A percentile compares a stretch with the other conserved stretches of the same genome.
These are phyloP conservation scores for Isurus oxyrinchus DNA, from an alignment of 2,113 vertebrate species.

Conservation along the genomic window DNA sequence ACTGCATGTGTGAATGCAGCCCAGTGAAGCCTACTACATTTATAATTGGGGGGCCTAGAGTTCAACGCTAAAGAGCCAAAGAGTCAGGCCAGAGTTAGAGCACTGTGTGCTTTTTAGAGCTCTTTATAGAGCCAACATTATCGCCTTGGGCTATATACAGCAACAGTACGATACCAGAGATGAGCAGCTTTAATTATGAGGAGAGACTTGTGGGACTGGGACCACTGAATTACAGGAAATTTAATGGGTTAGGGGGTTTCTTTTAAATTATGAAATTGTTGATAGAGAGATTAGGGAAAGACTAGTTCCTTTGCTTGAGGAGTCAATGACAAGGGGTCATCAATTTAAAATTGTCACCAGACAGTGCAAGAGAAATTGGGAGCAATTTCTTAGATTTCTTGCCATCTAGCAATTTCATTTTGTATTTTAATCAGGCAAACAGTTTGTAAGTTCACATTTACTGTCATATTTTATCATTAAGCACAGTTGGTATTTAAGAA, in stretches of 20 bases:
- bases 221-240: background rate
- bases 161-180: background rate
- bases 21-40: background rate
- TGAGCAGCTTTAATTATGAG: background rate
- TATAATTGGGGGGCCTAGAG: background rate
- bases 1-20: background rate
- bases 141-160: background rate
- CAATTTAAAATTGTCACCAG: background rate
- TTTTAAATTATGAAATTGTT: background rate
- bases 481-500: too few species aligned
- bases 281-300: background rate
- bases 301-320: background rate
- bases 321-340: background rate
- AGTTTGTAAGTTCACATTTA: too few species aligned
- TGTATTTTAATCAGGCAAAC: too few species aligned
- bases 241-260: background rate
- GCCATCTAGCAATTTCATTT: too few species aligned
- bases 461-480: too few species aligned
- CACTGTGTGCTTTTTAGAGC: background rate
- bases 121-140: background rate
- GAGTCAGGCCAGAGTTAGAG: background rate
- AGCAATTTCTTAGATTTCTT: background rate
- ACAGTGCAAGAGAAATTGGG: background rate
- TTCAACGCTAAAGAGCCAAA: background rate
- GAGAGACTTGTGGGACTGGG: background rate